Conservation (phyloP, 2,113 vertebrate genomes). For the Limanda limanda region DNA sequence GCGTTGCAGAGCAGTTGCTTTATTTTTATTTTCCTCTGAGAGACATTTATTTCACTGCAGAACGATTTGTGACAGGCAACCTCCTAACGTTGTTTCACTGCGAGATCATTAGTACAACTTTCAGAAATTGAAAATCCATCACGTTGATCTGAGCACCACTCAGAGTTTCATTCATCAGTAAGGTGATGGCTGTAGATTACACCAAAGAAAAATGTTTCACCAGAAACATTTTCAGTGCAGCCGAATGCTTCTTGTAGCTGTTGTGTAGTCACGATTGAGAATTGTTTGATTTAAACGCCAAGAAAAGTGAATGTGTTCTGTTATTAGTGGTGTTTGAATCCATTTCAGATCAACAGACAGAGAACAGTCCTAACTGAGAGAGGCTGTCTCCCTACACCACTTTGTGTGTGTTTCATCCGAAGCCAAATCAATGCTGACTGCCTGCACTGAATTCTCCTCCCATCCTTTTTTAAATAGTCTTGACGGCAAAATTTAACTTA, state of each 20-base stretch:
- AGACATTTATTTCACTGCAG: slow-evolving; percentile 27
- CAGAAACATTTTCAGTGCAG: not conserved
- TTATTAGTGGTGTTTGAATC: slow-evolving; percentile 10
- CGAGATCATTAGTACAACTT: slow-evolving; percentile 29
- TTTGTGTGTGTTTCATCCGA: slow-evolving; percentile 29
- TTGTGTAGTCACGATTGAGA: not conserved
- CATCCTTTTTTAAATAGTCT: not conserved
- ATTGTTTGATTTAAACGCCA: slow-evolving; percentile 30
- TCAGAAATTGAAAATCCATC: slow-evolving; percentile 30
- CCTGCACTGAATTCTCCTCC: not conserved
- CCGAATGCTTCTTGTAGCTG: not conserved
- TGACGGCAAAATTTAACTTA: not conserved
- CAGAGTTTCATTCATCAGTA: not conserved
- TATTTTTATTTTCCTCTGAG: slow-evolving; percentile 32
- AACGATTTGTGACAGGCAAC: slow-evolving; percentile 23
- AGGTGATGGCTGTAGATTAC: slow-evolving; percentile 19
- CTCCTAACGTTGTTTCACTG: slow-evolving; percentile 8
- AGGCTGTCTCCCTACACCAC: not conserved
- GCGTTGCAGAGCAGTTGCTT: not conserved
- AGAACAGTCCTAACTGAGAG: not conserved
- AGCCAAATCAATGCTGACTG: slow-evolving; percentile 27
- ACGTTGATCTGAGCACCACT: not conserved
- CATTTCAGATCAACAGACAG: not conserved
- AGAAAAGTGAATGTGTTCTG: slow-evolving; percentile 11
- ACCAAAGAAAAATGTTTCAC: not conserved